Conservation (phyloP, 2,888 invertebrate genomes). For the Anarsia innoxiella region DNA sequence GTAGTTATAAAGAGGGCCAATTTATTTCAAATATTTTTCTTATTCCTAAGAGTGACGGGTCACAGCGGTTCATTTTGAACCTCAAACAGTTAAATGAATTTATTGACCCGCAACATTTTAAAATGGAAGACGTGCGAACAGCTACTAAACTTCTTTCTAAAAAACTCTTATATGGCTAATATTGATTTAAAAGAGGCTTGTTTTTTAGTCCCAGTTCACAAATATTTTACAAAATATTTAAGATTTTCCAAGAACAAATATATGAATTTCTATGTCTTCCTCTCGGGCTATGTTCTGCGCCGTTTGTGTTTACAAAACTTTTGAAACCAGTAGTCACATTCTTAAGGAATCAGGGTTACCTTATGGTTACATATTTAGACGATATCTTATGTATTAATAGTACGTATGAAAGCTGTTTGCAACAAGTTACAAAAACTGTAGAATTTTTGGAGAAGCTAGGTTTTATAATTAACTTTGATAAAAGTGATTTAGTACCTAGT, state of each 20-base stretch:
- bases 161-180: conserved; percentile 10
- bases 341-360: conserved; percentile 7
- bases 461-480: too few species aligned
- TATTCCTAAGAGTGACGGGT: conserved; percentile 7
- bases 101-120: not conserved
- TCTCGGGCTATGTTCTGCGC: conserved; percentile 11
- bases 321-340: conserved; percentile 11
- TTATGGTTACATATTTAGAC: conserved; percentile 9
- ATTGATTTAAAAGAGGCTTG: conserved; percentile 13
- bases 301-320: conserved; percentile 14
- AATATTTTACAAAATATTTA: not conserved
- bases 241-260: conserved; percentile 1
- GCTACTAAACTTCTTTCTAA: conserved; percentile 1
- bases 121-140: too few species aligned
- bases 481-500: too few species aligned
- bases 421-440: not conserved
- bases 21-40: conserved; percentile 9
- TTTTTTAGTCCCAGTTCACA: too few species aligned
- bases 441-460: conserved; percentile 7
- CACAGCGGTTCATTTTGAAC: conserved; percentile 12
- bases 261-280: conserved; percentile 15
- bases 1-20: not conserved
- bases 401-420: conserved; percentile 1
- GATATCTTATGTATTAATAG: conserved; percentile 11
- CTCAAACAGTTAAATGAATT: conserved; percentile 12